Percentiles rank a stretch among this genome's conserved stretches.
phyloP scores from a whole-genome alignment of 2,113 vertebrate species.

The Oryzias curvinotus region DNA sequence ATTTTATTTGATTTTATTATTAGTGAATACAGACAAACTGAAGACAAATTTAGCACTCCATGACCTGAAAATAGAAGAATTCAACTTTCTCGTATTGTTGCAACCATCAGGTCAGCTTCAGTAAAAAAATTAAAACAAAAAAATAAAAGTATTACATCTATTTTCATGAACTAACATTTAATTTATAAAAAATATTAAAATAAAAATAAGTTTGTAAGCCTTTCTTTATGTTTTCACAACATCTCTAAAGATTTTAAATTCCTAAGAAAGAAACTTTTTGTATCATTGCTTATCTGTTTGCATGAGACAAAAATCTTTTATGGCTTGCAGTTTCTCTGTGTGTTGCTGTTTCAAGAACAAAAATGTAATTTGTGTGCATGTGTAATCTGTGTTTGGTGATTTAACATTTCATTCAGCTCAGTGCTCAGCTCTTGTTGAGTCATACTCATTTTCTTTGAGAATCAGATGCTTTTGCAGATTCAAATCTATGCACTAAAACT shows the following conservation, averaged over 20 bases:
- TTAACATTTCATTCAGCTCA: slow-evolving; percentile 23
- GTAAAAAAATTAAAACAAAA: no score
- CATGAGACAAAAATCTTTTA: slow-evolving; percentile 33
- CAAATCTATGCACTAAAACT: slow-evolving; percentile 1
- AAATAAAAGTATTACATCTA: no score
- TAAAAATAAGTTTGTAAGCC: neutral
- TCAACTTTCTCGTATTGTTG: no score
- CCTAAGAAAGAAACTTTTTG: slow-evolving; percentile 22
- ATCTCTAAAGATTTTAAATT: neutral
- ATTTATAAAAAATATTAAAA: neutral
- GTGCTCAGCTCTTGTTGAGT: slow-evolving; percentile 18
- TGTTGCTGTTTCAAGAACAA: slow-evolving; percentile 41
- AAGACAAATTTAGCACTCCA: no score
- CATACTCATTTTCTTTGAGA: slow-evolving; percentile 15
- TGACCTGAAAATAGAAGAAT: no score
- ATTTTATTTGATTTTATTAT: slow-evolving; percentile 1
- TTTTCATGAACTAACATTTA: no score
- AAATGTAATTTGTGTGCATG: slow-evolving; percentile 21
- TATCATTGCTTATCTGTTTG: slow-evolving; percentile 44
- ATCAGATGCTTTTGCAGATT: slow-evolving; percentile 3
- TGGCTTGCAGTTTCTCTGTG: slow-evolving; percentile 56
- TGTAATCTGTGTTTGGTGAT: slow-evolving; percentile 21
- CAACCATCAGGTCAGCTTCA: no score
- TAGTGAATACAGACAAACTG: neutral
- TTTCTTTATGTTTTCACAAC: neutral